Evolutionary conservation across 2,797 vertebrate species (phyloP), one percentile per base, ranked within the genome.

Genomic region (Podarcis lilfordi): DNA sequence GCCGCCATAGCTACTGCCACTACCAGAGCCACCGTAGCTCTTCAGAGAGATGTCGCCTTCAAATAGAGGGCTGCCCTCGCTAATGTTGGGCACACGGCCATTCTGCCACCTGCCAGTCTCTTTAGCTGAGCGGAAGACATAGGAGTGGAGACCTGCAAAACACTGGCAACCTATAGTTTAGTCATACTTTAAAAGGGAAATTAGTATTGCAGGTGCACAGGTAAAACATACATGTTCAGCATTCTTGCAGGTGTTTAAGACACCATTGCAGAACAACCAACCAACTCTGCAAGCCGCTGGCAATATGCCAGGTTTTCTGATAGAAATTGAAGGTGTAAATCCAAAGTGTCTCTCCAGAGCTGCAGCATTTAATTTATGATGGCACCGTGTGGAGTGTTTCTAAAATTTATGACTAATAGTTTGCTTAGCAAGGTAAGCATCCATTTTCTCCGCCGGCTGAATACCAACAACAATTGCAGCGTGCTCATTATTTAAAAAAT

Each of bases 371-470:
- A 29, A 37, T 94, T 92, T 84, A 43, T 92, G 82, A 59, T 8
- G 25, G 69, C 69, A 17, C 72, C 81, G 45, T 88, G 91, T 11
- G 2, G 80, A 83, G 76, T 80, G 83, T 80, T 85, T 55, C 45
- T 69, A 37, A 80, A 93, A 93, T 89, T 81, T 91, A 82, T 55
- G 84, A 84, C 29, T 86, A 78, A 10, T 40, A 85, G 74, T 93
- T 93, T 91, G 81, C 91, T 91, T 75, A 87, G 88, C 86, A 82
- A 87, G 88, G 15, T 76, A 92, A 84, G 89, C 92, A 94, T 86
- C 74, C 84, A 75, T 80, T 90, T 86, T 84, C 50, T 55, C 50
- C 79, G 68, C 66, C 77, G 43, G 32, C 32, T 66, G 43, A 75
- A 80, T 68, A 75, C 25, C 50, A 82, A 66, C 64, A 71, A 32